phyloP scores from a whole-genome alignment of 2,797 vertebrate genomes.

The Trematomus bernacchii region DNA sequence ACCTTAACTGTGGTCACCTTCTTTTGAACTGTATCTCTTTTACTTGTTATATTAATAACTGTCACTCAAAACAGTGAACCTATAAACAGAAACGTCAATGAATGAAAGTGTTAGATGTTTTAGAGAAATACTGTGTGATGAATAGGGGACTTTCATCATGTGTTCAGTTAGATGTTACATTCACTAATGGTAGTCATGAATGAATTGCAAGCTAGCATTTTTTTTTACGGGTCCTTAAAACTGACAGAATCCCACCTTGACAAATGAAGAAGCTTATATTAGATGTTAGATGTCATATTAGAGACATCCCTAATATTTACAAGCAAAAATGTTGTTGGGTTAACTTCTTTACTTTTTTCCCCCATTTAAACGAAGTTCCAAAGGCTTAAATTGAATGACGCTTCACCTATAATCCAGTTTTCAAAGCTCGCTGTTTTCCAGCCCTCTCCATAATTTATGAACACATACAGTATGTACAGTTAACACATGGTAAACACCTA shows the following conservation, averaged over 20 bases:
- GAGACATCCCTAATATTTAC: neutral
- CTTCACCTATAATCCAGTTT: neutral
- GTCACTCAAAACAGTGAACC: conserved; percentile 12
- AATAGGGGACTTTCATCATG: conserved; percentile 7
- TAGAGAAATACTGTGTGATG: conserved; percentile 17
- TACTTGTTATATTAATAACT: neutral
- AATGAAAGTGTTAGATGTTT: conserved; percentile 15
- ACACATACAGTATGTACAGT: neutral
- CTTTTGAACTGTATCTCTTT: neutral
- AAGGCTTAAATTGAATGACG: neutral
- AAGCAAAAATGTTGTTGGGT: neutral
- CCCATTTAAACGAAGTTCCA: neutral
- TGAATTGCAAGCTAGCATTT: neutral
- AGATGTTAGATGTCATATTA: too few relatives aligned
- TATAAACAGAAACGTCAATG: conserved; percentile 1
- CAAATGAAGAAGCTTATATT: conserved; percentile 1
- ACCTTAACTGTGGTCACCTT: neutral
- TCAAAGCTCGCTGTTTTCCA: neutral
- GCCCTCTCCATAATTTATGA: neutral
- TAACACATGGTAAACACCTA: neutral
- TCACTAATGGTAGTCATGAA: conserved; percentile 2
- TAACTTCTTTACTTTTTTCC: neutral
- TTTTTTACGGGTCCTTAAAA: neutral
- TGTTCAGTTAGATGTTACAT: neutral
- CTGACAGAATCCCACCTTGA: neutral